A percentile compares a stretch with the other conserved stretches of the same genome.
These are phyloP conservation scores for Potorous gilbertii DNA, from an alignment of 2,797 vertebrate genomes.

Conservation along the genomic window DNA sequence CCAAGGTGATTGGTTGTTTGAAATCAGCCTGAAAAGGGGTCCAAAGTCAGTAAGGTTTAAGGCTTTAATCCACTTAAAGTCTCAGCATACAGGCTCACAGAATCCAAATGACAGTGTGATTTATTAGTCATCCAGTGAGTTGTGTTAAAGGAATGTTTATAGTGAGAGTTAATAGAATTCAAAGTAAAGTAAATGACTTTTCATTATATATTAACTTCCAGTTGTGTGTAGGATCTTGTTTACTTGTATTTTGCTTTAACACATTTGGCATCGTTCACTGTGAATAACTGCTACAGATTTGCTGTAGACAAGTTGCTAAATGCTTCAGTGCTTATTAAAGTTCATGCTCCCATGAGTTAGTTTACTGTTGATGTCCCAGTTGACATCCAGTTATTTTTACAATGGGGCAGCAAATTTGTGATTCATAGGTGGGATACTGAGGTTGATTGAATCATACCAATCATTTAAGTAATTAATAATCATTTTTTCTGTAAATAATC, in stretches of 20 bases:
- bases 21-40: slow-evolving; percentile 4
- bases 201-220: not conserved
- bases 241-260: slow-evolving; percentile 50
- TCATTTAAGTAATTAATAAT: slow-evolving; percentile 27
- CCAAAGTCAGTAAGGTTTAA: slow-evolving; percentile 16
- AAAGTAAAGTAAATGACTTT: slow-evolving; percentile 30
- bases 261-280: slow-evolving; percentile 21
- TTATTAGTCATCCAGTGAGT: not conserved
- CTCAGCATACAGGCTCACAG: not conserved
- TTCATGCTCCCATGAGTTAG: slow-evolving; percentile 36
- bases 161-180: slow-evolving; percentile 39
- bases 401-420: slow-evolving; percentile 35
- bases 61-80: slow-evolving; percentile 6
- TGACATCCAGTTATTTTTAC: slow-evolving; percentile 35
- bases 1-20: not conserved
- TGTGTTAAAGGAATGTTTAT: slow-evolving; percentile 6
- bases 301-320: slow-evolving; percentile 44
- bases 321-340: slow-evolving; percentile 49
- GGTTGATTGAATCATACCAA: not conserved
- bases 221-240: not conserved
- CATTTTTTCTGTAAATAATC: slow-evolving; percentile 4
- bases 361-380: slow-evolving; percentile 40
- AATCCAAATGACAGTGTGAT: slow-evolving; percentile 40
- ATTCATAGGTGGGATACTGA: not conserved
- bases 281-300: slow-evolving; percentile 47